phyloP scores from a whole-genome alignment of 2,888 invertebrate species.

The Dimorphilus gyrociliatus region DNA sequence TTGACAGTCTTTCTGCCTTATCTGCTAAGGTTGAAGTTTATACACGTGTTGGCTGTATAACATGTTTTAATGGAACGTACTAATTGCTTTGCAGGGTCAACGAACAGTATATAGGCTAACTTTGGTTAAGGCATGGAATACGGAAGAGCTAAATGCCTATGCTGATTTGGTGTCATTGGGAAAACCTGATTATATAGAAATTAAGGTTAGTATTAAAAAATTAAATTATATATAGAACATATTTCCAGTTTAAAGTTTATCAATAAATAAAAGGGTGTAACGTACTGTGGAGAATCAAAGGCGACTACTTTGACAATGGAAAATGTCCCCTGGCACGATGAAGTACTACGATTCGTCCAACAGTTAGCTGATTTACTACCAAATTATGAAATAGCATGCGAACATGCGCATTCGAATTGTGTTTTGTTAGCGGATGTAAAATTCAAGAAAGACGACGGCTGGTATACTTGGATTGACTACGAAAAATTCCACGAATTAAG shows the following conservation, averaged over 20 bases:
- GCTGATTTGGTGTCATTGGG: slow-evolving; percentile 42
- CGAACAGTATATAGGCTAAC: slow-evolving; percentile 46
- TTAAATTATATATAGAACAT: background rate
- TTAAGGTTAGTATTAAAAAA: slow-evolving; percentile 38
- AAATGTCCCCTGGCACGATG: slow-evolving; percentile 47
- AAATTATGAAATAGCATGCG: slow-evolving; percentile 43
- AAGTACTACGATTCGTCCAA: slow-evolving; percentile 42
- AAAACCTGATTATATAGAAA: slow-evolving; percentile 46
- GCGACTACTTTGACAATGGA: slow-evolving; percentile 43
- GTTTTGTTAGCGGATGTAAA: slow-evolving; percentile 42
- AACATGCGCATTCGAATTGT: slow-evolving; percentile 48
- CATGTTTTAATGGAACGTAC: background rate
- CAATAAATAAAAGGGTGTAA: slow-evolving; percentile 42
- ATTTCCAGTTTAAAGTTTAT: too few species aligned
- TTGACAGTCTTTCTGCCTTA: slow-evolving; percentile 42
- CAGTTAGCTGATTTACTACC: slow-evolving; percentile 38
- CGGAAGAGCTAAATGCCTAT: slow-evolving; percentile 43
- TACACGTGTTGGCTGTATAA: slow-evolving; percentile 3
- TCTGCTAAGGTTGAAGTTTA: slow-evolving; percentile 40
- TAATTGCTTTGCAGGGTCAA: slow-evolving; percentile 39
- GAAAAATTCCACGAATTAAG: slow-evolving; percentile 41
- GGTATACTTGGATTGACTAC: slow-evolving; percentile 48
- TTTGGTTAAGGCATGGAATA: slow-evolving; percentile 45
- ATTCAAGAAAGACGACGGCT: slow-evolving; percentile 41
- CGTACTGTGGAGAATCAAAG: slow-evolving; percentile 45